Base-by-base conservation (phyloP, 2,888 invertebrate species). In the Dysmachus trigonus region DNA sequence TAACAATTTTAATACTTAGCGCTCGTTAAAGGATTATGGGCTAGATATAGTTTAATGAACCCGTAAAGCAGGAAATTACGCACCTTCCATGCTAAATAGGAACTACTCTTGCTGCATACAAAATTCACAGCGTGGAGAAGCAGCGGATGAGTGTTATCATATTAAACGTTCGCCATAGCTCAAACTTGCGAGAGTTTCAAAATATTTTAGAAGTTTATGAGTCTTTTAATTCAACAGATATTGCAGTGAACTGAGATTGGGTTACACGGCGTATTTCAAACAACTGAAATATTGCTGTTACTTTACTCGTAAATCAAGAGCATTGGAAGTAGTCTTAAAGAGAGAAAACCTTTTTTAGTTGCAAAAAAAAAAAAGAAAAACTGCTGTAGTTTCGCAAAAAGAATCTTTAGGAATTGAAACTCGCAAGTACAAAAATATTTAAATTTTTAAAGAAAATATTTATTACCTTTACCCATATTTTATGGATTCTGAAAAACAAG, bases 41-140 rank as follows among this genome's bases (percentile, higher is more conserved):
- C n/a, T 33, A 33, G 33, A 81, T 81, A 18, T 81, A 81, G 81
- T 81, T 81, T 33, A 47, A 47, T 18, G 47, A 47, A 47, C 47
- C 62, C 81, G 51, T 30, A 31, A 62, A 81, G 33, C 81, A 81
- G 81, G 81, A 81, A 81, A 81, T 81, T 81, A 81, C 81, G 81
- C 35, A 51, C 81, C 31, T 62, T 62, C 33, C 81, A 81, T 81
- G 31, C 81, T 81, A 81, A 81, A 81, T 62, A 62, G 81, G n/a
- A 30, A n/a, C 81, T 81, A 62, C 81, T 33, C n/a, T 53, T 18
- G 81, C 30, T 81, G 81, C 81, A 81, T 81, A 81, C 33, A 27
- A 81, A 81, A 81, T 77, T 73, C 73, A n/a, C n/a, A n/a, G n/a
- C n/a, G n/a, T 31, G 73, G 15, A 15, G 15, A 18, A 3, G 27